Evolutionary conservation across 2,113 vertebrate genomes (phyloP), one percentile per base, ranked within the genome.

Genomic region (Larimichthys polyactis): DNA sequence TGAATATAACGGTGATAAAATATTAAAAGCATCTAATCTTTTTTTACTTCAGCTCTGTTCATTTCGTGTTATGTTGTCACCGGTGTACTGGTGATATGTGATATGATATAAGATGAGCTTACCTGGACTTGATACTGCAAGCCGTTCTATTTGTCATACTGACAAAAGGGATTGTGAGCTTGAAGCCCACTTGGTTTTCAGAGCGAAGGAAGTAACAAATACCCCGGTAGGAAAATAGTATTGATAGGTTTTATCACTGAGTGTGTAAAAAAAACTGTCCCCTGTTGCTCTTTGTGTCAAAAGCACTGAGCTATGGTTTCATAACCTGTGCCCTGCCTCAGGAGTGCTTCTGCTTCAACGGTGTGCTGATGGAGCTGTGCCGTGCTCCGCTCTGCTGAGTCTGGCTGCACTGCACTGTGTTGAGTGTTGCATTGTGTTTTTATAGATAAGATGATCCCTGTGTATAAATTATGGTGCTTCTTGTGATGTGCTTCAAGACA

Each of bases 221-320:
- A 46, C 5, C 6, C 22, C n/a, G 0, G 69, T 9, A 15, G 27
- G 49, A 36, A 52, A 27, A n/a, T 14, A 49, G 29, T 15, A 46
- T 46, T 36, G 32, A 27, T 32, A 44, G 11, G 16, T 51, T 59
- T 79, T 29, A 62, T 79, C 16, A 66, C 48, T 24, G 52, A 11
- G 2, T 43, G 29, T 62, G 67, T 24, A 19, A 77, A 69, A n/a
- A n/a, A 51, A 71, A 76, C 54, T n/a, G 11, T 0, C 4, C 0
- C 22, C 51, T 22, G 43, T n/a, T 81, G 62, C 32, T 12, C 8
- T 11, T 0, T 69, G 6, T 70, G 48, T 79, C 46, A 27, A 44
- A 68, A 71, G 32, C 32, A 24, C 36, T 78, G 78, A 87, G 14
- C 82, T 76, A 81, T 86, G 12, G 64, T 81, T 87, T 83, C 79